Percentiles rank a stretch among this genome's conserved stretches.
Conservation (phyloP, 2,888 invertebrate genomes). For the Tachina lurida region DNA sequence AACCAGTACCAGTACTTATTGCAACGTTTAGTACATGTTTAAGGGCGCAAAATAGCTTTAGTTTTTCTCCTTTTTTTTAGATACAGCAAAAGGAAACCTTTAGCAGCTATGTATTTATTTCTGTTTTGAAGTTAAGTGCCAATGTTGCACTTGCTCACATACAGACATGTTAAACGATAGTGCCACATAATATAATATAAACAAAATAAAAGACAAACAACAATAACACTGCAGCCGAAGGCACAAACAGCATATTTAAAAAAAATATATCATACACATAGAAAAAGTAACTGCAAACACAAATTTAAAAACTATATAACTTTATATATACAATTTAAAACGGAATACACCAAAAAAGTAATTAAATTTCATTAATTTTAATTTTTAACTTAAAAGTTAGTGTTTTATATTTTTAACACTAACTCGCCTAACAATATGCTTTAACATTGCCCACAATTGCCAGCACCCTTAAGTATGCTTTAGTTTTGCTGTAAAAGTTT, state of each 20-base stretch:
- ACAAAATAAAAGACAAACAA: slow-evolving; percentile 53
- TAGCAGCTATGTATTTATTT: slow-evolving; percentile 41
- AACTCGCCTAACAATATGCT: too few species aligned
- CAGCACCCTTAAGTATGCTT: slow-evolving; percentile 25
- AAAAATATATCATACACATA: slow-evolving; percentile 11
- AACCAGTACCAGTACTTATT: slow-evolving; percentile 65
- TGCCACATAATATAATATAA: slow-evolving; percentile 48
- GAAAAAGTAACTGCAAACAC: neutral
- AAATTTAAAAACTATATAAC: too few species aligned
- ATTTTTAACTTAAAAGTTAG: too few species aligned
- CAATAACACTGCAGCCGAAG: slow-evolving; percentile 44
- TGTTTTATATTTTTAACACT: too few species aligned
- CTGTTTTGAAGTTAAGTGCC: slow-evolving; percentile 66
- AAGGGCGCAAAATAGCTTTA: slow-evolving; percentile 58
- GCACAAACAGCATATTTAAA: slow-evolving; percentile 33
- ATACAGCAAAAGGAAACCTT: slow-evolving; percentile 45
- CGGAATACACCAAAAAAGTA: too few species aligned
- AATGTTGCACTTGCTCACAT: slow-evolving; percentile 60
- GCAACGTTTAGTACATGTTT: slow-evolving; percentile 67
- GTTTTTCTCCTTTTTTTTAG: neutral
- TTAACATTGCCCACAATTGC: neutral
- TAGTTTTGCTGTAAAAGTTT: neutral
- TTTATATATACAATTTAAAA: too few species aligned
- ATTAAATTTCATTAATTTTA: too few species aligned
- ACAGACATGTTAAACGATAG: slow-evolving; percentile 13